Evolutionary conservation across 2,113 vertebrate species (phyloP).

Genomic region (Myiopsitta monachus): DNA sequence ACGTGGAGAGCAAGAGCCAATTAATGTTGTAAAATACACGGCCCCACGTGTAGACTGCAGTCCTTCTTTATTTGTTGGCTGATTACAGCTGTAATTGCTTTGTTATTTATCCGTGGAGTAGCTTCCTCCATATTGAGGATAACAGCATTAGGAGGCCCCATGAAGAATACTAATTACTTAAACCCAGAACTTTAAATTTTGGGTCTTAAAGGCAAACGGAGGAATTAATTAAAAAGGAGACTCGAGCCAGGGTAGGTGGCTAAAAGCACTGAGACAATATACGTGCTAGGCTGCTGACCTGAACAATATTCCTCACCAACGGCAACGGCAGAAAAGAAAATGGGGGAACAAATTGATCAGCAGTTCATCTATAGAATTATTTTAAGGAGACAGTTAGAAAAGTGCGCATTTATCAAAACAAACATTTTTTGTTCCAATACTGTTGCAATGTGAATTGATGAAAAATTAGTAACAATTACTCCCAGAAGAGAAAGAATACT

Average conservation of each 20-base stretch:
- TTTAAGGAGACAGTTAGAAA: not conserved
- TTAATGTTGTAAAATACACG: not conserved
- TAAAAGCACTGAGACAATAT: not conserved
- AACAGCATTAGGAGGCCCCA: not conserved
- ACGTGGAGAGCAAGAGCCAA: not conserved
- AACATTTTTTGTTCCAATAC: not conserved
- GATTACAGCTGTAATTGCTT: constrained; percentile 33
- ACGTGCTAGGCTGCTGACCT: not conserved
- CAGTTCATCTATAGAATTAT: not conserved
- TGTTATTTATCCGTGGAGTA: not conserved
- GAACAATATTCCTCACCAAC: not conserved
- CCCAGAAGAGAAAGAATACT: not conserved
- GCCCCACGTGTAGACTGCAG: not conserved
- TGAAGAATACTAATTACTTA: constrained; percentile 29
- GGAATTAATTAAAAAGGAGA: not conserved
- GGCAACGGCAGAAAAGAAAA: not conserved
- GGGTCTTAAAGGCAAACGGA: not conserved
- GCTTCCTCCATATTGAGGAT: not conserved
- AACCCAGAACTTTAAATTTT: constrained; percentile 26
- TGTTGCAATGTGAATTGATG: not conserved
- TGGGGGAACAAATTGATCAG: not conserved
- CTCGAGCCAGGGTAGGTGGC: not conserved
- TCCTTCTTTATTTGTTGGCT: not conserved
- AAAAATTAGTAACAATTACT: not conserved
- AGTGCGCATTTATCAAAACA: not conserved